These are phyloP conservation scores for Gymnoscopelus braueri DNA, from an alignment of 2,797 vertebrate species.

Conservation along the genomic window DNA sequence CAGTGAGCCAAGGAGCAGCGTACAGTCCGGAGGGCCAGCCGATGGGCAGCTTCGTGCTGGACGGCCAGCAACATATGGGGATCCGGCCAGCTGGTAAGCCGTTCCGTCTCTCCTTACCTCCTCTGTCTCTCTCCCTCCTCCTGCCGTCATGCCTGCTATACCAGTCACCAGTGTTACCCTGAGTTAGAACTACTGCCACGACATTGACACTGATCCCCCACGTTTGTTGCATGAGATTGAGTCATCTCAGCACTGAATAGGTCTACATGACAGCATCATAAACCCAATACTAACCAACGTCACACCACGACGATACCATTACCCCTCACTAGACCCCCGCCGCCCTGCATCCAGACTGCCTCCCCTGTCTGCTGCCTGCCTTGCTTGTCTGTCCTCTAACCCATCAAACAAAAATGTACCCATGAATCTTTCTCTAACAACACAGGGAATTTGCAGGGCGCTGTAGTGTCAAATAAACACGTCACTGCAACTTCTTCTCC, in stretches of 20 bases:
- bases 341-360: not conserved
- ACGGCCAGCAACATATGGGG: slow-evolving; percentile 99
- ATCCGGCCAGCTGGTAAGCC: slow-evolving; percentile 97
- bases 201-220: slow-evolving; percentile 38
- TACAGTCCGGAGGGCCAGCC: slow-evolving; percentile 99
- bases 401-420: slow-evolving; percentile 33
- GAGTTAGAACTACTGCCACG: slow-evolving; percentile 14
- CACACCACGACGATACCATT: slow-evolving; percentile 20
- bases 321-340: slow-evolving; percentile 7
- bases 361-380: slow-evolving; percentile 67
- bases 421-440: slow-evolving; percentile 4
- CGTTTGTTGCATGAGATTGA: slow-evolving; percentile 52
- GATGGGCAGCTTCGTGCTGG: slow-evolving; percentile 99
- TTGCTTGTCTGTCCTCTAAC: slow-evolving; percentile 67
- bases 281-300: slow-evolving; percentile 38
- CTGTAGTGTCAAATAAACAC: slow-evolving; percentile 26
- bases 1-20: slow-evolving; percentile 99
- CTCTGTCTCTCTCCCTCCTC: slow-evolving; percentile 18
- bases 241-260: slow-evolving; percentile 36
- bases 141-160: slow-evolving; percentile 34
- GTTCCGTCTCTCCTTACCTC: slow-evolving; percentile 14
- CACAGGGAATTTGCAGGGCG: slow-evolving; percentile 29
- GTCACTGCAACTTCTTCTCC: slow-evolving; percentile 33
- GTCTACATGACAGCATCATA: slow-evolving; percentile 23
- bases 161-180: slow-evolving; percentile 32